Percentiles rank a stretch among this genome's conserved stretches.
Evolutionary conservation across 1,140 invertebrate genomes (phyloP).

Genomic region (Harlomillsia oculata): DNA sequence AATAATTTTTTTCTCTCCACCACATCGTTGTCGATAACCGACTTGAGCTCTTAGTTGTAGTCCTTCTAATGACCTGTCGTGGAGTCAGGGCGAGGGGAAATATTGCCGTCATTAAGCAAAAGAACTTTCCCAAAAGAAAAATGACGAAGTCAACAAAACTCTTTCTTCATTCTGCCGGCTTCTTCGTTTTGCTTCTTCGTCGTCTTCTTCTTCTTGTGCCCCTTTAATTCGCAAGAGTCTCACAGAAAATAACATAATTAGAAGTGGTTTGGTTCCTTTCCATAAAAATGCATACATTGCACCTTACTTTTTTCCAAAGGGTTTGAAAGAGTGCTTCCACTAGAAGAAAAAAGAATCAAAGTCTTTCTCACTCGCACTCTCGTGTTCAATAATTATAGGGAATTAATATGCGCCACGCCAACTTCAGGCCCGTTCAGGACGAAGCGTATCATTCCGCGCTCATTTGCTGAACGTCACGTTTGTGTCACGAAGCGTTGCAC

Average conservation of each 20-base stretch:
- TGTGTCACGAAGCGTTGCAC: constrained; percentile 29
- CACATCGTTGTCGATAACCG: constrained; percentile 24
- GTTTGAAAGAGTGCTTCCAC: too few species aligned
- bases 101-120: constrained; percentile 38
- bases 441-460: constrained; percentile 14
- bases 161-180: constrained; percentile 19
- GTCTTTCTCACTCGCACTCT: constrained; percentile 12
- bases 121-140: constrained; percentile 36
- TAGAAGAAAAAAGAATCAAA: background rate
- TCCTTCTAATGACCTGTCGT: constrained; percentile 38
- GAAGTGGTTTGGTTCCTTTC: constrained; percentile 28
- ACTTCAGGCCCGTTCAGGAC: constrained; percentile 23
- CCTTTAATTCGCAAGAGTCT: background rate
- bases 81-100: constrained; percentile 34
- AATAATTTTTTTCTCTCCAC: constrained; percentile 29
- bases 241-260: constrained; percentile 36
- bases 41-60: constrained; percentile 21
- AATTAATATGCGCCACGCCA: constrained; percentile 38
- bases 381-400: constrained; percentile 39
- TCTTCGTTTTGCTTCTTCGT: background rate
- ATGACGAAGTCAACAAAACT: constrained; percentile 38
- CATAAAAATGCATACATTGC: constrained; percentile 38
- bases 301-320: constrained; percentile 34
- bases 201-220: background rate
- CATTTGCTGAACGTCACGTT: constrained; percentile 24